Base-by-base conservation (phyloP, 2,113 vertebrate species). In the Cyanoderma ruficeps region DNA sequence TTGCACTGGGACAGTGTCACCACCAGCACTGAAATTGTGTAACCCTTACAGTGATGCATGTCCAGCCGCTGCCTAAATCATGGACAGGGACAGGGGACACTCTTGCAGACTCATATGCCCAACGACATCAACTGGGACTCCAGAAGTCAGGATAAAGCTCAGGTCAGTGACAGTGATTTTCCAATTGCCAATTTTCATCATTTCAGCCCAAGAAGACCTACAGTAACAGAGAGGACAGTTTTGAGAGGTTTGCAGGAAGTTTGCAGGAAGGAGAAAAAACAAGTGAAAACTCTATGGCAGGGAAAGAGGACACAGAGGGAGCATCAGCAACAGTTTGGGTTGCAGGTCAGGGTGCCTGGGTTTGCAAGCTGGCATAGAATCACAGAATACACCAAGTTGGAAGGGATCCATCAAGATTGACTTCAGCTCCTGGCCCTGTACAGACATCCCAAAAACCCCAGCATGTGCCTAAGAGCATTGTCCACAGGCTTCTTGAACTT, bases 1-100 rank as follows among this genome's bases (percentile, higher is more conserved):
- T 10, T 50, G 71, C 55, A 80, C 19, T 1, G 76, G 52, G 57
- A 50, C 35, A 35, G 52, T 14, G 27, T 30, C 74, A 52, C 37
- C 13, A 3, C 17, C 44, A 65, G 61, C 1, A 1, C 46, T 27
- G 28, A 78, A 60, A 77, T 8, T 0, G 0, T 6, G 13, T 68
- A 49, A 86, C 13, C 47, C 93, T 96, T 93, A 96, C 97, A 96
- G 5, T 56, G 87, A 90, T 49, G 92, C 96, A 97, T 90, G 86
- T 96, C 92, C 95, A 57, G 83, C 53, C 1, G 7, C 71, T 61
- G 83, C 44, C 77, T 96, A 92, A 93, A 95, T 59, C 79, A 15
- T 5, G 35, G 67, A 49, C 3, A 41, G 30, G 70, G 19, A 76
- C 41, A 19, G 42, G 2, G 25, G 39, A 71, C 13, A 5, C 49